Evolutionary conservation across 2,888 invertebrate genomes (phyloP).

Genomic region (Tortrix viridana): DNA sequence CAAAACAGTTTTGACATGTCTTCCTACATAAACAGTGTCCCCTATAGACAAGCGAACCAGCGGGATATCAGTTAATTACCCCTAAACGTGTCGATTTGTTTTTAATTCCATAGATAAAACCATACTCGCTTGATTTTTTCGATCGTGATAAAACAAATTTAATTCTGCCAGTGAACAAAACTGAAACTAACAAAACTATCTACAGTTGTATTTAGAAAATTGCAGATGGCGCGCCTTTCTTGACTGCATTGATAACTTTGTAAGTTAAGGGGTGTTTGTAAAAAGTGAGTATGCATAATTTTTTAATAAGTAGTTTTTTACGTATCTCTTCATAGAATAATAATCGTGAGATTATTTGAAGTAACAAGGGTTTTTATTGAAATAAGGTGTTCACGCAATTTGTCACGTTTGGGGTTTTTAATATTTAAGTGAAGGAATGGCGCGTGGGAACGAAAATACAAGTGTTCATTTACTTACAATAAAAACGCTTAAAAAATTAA

Average conservation of each 20-base stretch:
- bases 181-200: not conserved
- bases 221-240: not conserved
- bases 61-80: slow-evolving; percentile 24
- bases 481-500: too few species aligned
- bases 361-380: not conserved
- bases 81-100: slow-evolving; percentile 36
- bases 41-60: slow-evolving; percentile 6
- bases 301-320: slow-evolving; percentile 10
- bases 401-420: slow-evolving; percentile 10
- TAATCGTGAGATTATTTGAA: slow-evolving; percentile 12
- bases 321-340: slow-evolving; percentile 8
- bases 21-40: too few species aligned
- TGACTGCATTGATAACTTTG: slow-evolving; percentile 11
- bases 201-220: not conserved
- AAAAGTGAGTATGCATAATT: slow-evolving; percentile 27
- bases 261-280: slow-evolving; percentile 13
- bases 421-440: not conserved
- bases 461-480: not conserved
- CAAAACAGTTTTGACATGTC: too few species aligned
- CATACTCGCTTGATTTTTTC: slow-evolving; percentile 24
- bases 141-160: slow-evolving; percentile 15
- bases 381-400: slow-evolving; percentile 23
- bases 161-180: not conserved
- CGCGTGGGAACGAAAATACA: not conserved
- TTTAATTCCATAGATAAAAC: slow-evolving; percentile 29